Evolutionary conservation across 2,113 vertebrate species (phyloP), one percentile per base, ranked within the genome.

Genomic region (Grallaria varia): DNA sequence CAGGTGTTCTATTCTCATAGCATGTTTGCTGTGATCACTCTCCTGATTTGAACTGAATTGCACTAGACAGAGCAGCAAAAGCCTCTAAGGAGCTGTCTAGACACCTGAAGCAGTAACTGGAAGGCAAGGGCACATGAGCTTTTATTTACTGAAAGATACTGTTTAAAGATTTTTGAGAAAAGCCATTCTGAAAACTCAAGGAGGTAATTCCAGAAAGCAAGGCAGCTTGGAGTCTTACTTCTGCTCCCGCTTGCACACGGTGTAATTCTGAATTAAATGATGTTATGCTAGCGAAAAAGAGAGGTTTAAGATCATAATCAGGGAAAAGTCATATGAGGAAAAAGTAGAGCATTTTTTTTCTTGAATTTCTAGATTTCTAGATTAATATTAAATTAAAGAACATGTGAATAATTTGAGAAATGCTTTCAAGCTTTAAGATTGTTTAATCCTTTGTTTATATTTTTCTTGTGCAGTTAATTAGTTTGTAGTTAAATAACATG

Each of bases 61-160:
- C 72, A 86, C 22, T 16, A 95, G 93, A 87, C 88, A 92, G 93
- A 92, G 69, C 56, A 84, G 62, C 69, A 88, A 84, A 81, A 86
- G 40, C 76, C 96, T 84, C 96, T 58, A 81, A 89, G 93, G 92
- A 91, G 52, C 21, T 92, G 95, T 96, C 96, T 97, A 95, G 96
- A 96, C 96, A 94, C 95, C 92, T 97, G 92, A 92, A 92, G 95
- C 85, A 95, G 74, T 97, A 97, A 96, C 93, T 94, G 96, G 90
- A 95, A 97, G 76, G 55, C 79, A 93, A 90, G n/a, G 79, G 90
- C 95, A 95, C 76, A 72, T 30, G 80, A 81, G 88, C 82, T 84
- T 90, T 95, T 93, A 81, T 97, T 95, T 97, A 94, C 90, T 84
- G 90, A 96, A 96, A 96, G 74, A 67, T 10, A n/a, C 17, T 75